Evolutionary conservation across 2,797 vertebrate genomes (phyloP).

Genomic region (Phylloscopus collybita): DNA sequence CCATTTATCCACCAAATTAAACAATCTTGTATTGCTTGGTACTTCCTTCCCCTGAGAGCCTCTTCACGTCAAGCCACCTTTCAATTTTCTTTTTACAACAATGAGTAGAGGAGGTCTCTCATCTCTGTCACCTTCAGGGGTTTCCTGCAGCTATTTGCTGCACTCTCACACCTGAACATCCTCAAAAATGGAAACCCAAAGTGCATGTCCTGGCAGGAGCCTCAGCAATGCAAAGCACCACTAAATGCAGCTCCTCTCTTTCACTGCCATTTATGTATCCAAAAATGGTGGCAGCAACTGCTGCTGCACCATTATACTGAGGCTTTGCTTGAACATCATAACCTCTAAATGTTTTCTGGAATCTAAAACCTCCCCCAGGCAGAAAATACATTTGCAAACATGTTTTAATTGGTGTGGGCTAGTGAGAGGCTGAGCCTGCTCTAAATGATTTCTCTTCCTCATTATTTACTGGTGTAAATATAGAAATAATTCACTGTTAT

Average conservation of each 20-base stretch:
- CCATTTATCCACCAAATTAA: constrained; percentile 14
- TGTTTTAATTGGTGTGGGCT: constrained; percentile 4
- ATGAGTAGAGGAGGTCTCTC: neutral
- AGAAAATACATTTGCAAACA: neutral
- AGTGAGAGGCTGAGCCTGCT: neutral
- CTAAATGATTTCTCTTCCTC: constrained; percentile 14
- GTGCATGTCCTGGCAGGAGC: neutral
- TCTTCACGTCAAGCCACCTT: neutral
- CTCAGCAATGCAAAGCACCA: neutral
- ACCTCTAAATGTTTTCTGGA: neutral
- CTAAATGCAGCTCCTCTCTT: neutral
- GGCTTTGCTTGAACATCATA: neutral
- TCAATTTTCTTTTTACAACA: neutral
- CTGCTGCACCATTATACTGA: neutral
- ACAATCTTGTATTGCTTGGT: neutral
- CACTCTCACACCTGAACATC: neutral
- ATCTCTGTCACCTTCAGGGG: neutral
- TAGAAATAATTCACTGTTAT: constrained; percentile 52
- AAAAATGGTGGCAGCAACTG: neutral
- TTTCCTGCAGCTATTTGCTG: neutral
- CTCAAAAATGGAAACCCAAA: neutral
- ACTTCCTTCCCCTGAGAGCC: neutral
- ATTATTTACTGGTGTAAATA: constrained; percentile 59
- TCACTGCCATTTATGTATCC: neutral
- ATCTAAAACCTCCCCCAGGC: neutral